A percentile compares a stretch with the other conserved stretches of the same genome.
Conservation (phyloP, 2,888 invertebrate genomes). For the Tricholauxania praeusta region DNA sequence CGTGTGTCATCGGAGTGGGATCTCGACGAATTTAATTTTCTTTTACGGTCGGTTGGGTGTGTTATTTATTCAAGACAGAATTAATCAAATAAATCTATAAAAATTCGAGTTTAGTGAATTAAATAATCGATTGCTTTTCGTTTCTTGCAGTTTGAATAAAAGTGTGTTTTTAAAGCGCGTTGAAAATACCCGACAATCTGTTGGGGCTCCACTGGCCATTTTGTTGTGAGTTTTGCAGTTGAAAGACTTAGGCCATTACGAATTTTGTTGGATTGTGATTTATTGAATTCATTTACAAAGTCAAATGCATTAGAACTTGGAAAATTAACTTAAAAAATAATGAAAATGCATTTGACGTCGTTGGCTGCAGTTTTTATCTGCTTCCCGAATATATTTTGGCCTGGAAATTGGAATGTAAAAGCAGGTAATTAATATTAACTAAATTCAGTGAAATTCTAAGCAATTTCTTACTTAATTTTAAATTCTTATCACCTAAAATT, state of each 20-base stretch:
- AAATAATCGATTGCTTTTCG: too few relatives aligned
- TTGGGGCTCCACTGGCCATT: slow-evolving; percentile 30
- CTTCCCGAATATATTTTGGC: slow-evolving; percentile 24
- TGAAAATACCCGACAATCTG: not conserved
- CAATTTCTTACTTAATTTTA: not conserved
- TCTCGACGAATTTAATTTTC: not conserved
- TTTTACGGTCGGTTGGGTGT: slow-evolving; percentile 14
- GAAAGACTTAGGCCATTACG: not conserved
- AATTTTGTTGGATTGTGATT: not conserved
- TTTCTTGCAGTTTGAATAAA: too few relatives aligned
- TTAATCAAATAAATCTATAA: too few relatives aligned
- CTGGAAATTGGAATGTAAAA: slow-evolving; percentile 34
- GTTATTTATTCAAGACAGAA: not conserved
- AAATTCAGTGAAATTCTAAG: not conserved
- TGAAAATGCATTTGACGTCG: slow-evolving; percentile 28
- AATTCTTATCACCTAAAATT: too few relatives aligned
- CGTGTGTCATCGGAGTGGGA: slow-evolving; percentile 4
- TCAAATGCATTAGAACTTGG: not conserved
- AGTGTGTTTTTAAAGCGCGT: not conserved
- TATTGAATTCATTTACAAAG: not conserved
- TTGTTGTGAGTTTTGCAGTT: slow-evolving; percentile 5
- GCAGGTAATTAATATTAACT: slow-evolving; percentile 32
- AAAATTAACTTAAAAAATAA: not conserved
- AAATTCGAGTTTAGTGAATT: too few relatives aligned
- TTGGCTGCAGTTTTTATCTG: slow-evolving; percentile 35